Base-by-base conservation (phyloP, 2,888 invertebrate species). In the Sericinus montela region DNA sequence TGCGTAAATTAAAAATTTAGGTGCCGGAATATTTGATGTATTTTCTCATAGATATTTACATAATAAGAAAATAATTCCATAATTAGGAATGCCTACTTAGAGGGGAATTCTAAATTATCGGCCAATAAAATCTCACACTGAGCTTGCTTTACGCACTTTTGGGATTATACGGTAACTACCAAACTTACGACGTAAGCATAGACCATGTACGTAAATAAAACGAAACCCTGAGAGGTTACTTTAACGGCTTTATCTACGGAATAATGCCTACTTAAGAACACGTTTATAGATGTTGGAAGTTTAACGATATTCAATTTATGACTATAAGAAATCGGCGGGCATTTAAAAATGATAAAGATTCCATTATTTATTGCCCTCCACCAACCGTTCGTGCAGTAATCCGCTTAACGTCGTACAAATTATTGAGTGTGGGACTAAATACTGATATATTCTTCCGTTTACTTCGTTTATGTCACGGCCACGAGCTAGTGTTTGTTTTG, bases 251-350 rank as follows among this genome's bases (percentile, higher is more conserved):
- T 78, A 84, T 84, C 73, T 69, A 67, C 59, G 64, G 65, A 73
- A 75, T 83, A 77, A 79, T 72, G 67, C 68, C 71, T 76, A 79
- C 78, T 81, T 80, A 78, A 75, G 75, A 69, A 74, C 69, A 72
- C 69, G 65, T 69, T 69, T 64, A 48, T 52, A 62, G 59, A 50
- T 62, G 67, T 62, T 67, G 72, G 66, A 72, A 68, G 72, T 75
- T 81, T 83, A 87, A 86, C 85, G 76, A 87, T 84, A 84, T 80
- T 79, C 76, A 86, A 87, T 88, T 86, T 88, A 88, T 85, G 82
- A 74, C 79, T 64, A 61, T 72, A 77, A 80, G 78, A 73, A 77
- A 79, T 75, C 72, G 75, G 67, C 70, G 72, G 68, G 67, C 68
- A 69, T 74, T 73, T 80, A 77, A 84, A 86, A 86, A 86, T 83